Base-by-base conservation (phyloP, 2,113 vertebrate species). In the Apodemus sylvaticus region DNA sequence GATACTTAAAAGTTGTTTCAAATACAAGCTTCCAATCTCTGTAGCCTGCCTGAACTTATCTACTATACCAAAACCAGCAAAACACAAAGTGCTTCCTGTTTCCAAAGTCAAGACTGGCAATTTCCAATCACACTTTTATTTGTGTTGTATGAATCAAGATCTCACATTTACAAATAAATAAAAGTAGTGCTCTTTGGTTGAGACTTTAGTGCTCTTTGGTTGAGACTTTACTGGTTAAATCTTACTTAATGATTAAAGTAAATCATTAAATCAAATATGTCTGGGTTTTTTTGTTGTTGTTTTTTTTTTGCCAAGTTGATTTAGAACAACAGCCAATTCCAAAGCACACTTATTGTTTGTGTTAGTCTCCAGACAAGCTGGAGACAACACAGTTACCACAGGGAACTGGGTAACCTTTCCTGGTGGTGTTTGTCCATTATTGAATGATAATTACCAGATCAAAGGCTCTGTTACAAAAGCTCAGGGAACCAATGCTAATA, bases 381-480 rank as follows among this genome's bases (percentile, higher is more conserved):
- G 71, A 89, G 45, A 86, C 45, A 60, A 58, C 34, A 20, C 5
- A 26, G 5, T 36, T n/a, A 79, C 22, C 26, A 16, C 3, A 19
- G 51, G 10, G 39, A 55, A 53, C 86, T 39, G 60, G 51, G 77
- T 58, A 68, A 60, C 79, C 45, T 71, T 55, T n/a, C 58, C 45
- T 58, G 42, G 24, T 26, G 39, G 17, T 53, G 22, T 31, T 48
- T 74, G 31, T 89, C 74, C 76, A 68, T 11, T 20, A 92, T 64
- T 79, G 89, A 76, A 74, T n/a, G 74, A 81, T 45, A 48, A 81
- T 70, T 34, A 79, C n/a, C 2, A 88, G 14, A 90, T 55, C 79
- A 86, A 96, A 83, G 58, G 53, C 45, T 95, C 86, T 17, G 14
- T 39, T 74, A 87, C 19, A 79, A 96, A 88, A 60, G 64, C 17